A percentile compares a stretch with the other conserved stretches of the same genome.
These are phyloP conservation scores for Ricordea florida DNA, from an alignment of 92 coral and sea anemone species.

Conservation along the genomic window DNA sequence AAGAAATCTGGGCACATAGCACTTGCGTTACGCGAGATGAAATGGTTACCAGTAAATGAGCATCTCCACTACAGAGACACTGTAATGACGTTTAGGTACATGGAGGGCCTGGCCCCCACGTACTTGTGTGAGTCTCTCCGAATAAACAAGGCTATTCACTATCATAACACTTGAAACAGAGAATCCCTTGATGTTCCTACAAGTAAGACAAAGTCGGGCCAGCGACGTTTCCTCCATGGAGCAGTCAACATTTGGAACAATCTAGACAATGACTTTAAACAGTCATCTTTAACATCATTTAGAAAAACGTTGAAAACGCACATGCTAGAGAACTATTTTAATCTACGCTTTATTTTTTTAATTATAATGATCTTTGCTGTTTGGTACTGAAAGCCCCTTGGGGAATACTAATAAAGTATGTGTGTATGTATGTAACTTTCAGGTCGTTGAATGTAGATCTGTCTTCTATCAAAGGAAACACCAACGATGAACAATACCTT, in stretches of 20 bases:
- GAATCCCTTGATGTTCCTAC: background rate
- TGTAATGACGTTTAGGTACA: constrained; percentile 32
- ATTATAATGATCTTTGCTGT: constrained; percentile 11
- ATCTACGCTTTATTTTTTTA: background rate
- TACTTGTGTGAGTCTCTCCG: constrained; percentile 1
- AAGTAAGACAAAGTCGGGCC: constrained; percentile 4
- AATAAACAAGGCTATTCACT: background rate
- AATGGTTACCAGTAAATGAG: constrained; percentile 26
- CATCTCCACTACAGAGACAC: constrained; percentile 10
- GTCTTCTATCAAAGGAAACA: too few relatives aligned
- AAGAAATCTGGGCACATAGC: constrained; percentile 32
- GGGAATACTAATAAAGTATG: too few relatives aligned
- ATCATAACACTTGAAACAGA: background rate
- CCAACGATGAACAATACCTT: too few relatives aligned
- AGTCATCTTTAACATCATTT: background rate
- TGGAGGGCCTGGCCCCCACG: constrained; percentile 18
- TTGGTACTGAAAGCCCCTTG: background rate
- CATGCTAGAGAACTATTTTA: constrained; percentile 3
- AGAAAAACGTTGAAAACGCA: too few relatives aligned
- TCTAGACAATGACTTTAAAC: constrained; percentile 1
- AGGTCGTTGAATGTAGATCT: too few relatives aligned
- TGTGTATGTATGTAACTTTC: too few relatives aligned
- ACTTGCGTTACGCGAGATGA: background rate
- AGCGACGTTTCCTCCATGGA: constrained; percentile 3
- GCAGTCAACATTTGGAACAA: constrained; percentile 1